Percentiles rank a stretch among this genome's conserved stretches.
These are phyloP conservation scores for Mallateleia sp. DNA, from an alignment of 2,888 invertebrate species.

Conservation along the genomic window DNA sequence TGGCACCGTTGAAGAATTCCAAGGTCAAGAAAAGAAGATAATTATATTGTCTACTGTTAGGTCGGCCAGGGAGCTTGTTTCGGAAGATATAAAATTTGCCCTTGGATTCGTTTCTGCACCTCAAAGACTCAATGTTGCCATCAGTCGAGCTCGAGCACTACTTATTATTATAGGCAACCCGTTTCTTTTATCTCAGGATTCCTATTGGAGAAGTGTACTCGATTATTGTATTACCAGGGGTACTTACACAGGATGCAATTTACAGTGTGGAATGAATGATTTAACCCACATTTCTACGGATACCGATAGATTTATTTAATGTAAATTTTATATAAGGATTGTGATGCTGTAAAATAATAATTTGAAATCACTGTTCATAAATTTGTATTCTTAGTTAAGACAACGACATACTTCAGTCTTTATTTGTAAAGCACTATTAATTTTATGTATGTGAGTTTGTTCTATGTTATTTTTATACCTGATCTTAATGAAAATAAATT, in stretches of 20 bases:
- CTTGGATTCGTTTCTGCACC: constrained; percentile 94
- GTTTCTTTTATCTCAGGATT: constrained; percentile 92
- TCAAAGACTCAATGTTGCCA: constrained; percentile 96
- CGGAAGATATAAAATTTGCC: constrained; percentile 90
- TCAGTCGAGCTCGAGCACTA: constrained; percentile 95
- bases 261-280: constrained; percentile 81
- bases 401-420: too few species aligned
- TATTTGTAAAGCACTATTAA: too few species aligned
- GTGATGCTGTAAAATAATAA: too few species aligned
- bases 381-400: too few species aligned
- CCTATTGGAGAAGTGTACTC: constrained; percentile 93
- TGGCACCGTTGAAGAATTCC: constrained; percentile 96
- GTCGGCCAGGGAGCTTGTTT: constrained; percentile 89
- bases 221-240: constrained; percentile 91
- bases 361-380: too few species aligned
- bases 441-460: too few species aligned
- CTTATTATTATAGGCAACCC: constrained; percentile 96
- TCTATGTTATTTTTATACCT: too few species aligned
- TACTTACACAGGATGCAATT: constrained; percentile 93
- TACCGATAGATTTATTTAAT: background rate
- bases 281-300: background rate
- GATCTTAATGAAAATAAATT: too few species aligned
- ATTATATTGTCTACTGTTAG: constrained; percentile 94
- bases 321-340: background rate
- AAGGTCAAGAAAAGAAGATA: constrained; percentile 94